A percentile compares a stretch with the other conserved stretches of the same genome.
Evolutionary conservation across 2,888 invertebrate genomes (phyloP).

Genomic region (Cantharis nigra): DNA sequence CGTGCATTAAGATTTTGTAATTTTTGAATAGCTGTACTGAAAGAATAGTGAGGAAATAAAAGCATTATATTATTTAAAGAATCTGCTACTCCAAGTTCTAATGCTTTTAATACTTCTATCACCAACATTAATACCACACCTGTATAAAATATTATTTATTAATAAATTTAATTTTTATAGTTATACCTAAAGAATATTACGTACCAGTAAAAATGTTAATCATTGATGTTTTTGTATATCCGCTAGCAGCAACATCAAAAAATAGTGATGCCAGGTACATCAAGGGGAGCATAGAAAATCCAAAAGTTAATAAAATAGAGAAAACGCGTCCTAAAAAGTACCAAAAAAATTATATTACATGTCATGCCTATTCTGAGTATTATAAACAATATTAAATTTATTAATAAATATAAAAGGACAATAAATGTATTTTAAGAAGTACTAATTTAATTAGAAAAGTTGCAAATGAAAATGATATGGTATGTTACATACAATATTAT

Average conservation of each 20-base stretch:
- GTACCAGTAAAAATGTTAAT: constrained; percentile 74
- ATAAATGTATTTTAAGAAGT: too few species aligned
- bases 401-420: too few species aligned
- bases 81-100: constrained; percentile 55
- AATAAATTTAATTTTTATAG: neutral
- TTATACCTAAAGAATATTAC: neutral
- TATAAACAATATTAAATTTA: too few species aligned
- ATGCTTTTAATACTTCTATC: constrained; percentile 60
- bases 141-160: neutral
- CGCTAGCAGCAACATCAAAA: constrained; percentile 74
- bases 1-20: constrained; percentile 27
- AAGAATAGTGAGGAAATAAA: constrained; percentile 71
- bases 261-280: constrained; percentile 70
- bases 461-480: too few species aligned
- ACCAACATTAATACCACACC: constrained; percentile 68
- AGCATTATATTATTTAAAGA: constrained; percentile 70
- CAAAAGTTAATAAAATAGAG: constrained; percentile 69
- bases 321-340: constrained; percentile 63
- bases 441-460: too few species aligned
- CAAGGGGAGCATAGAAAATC: constrained; percentile 72
- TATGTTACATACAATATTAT: too few species aligned
- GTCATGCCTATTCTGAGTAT: too few species aligned
- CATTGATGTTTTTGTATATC: constrained; percentile 74
- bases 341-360: neutral
- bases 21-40: constrained; percentile 58